Conservation (phyloP, 2,888 invertebrate genomes). For the Rugalucina vietnamica region DNA sequence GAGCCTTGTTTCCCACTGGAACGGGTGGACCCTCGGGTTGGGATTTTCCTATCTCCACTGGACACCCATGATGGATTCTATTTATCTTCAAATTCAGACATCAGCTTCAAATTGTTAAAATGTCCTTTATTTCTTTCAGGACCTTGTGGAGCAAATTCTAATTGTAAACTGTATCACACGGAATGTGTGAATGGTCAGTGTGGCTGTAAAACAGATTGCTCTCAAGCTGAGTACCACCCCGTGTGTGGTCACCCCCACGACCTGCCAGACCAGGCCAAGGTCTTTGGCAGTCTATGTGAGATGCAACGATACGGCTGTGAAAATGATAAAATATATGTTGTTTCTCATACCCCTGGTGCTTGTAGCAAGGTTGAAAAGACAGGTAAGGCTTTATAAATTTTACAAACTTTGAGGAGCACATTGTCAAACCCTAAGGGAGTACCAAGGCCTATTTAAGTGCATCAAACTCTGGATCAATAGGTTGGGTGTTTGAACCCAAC, state of each 20-base stretch:
- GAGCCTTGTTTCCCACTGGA: too few species aligned
- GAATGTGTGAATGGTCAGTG: conserved; percentile 24
- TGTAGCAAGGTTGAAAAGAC: conserved; percentile 13
- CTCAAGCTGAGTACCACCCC: conserved; percentile 2
- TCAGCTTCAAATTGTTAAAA: neutral
- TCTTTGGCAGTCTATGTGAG: conserved; percentile 22
- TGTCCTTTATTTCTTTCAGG: neutral
- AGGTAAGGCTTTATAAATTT: neutral
- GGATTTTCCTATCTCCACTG: too few species aligned
- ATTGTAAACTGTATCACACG: too few species aligned
- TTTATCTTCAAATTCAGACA: neutral
- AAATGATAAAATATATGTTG: neutral
- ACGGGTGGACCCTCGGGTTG: too few species aligned
- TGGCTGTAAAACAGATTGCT: conserved; percentile 7
- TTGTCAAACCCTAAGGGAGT: too few species aligned
- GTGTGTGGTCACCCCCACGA: conserved; percentile 15
- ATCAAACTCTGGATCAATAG: too few species aligned
- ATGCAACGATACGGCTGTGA: conserved; percentile 11
- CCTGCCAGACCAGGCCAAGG: neutral
- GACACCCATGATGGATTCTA: too few species aligned
- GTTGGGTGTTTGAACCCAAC: too few species aligned
- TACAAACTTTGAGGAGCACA: neutral
- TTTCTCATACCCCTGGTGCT: neutral
- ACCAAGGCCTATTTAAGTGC: too few species aligned
- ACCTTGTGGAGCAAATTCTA: neutral